Percentiles rank a stretch among this genome's conserved stretches.
phyloP scores from a whole-genome alignment of 2,797 vertebrate species.

The Perodicticus potto region DNA sequence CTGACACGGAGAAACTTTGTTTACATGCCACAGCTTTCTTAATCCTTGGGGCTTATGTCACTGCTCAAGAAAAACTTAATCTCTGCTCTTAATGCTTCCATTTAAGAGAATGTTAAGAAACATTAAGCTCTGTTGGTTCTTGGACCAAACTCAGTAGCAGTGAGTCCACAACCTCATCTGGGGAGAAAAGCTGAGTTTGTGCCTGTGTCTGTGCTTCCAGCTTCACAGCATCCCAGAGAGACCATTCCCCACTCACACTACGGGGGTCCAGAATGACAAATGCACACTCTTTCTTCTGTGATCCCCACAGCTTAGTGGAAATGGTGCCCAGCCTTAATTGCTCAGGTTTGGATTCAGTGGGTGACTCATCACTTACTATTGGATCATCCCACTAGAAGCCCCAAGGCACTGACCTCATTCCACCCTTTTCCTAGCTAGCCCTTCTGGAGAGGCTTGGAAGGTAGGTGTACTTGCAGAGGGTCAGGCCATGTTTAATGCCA shows the following conservation, averaged over 20 bases:
- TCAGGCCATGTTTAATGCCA: background rate
- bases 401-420: background rate
- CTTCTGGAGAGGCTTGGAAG: background rate
- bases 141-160: background rate
- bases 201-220: background rate
- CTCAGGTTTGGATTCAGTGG: background rate
- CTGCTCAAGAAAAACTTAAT: background rate
- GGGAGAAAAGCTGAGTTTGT: background rate
- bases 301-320: background rate
- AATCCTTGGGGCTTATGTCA: background rate
- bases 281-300: background rate
- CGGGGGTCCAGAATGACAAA: background rate
- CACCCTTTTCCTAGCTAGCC: background rate
- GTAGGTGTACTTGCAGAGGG: background rate
- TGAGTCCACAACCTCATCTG: background rate
- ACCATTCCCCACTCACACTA: background rate
- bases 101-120: conserved; percentile 24
- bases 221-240: background rate
- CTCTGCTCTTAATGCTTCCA: background rate
- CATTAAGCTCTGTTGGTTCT: background rate
- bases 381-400: background rate
- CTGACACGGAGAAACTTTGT: background rate
- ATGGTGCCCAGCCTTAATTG: background rate
- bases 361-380: background rate
- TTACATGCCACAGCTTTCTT: background rate